Percentiles rank a stretch among this genome's conserved stretches.
These are phyloP conservation scores for Drosophila novamexicana DNA, from an alignment of 1,140 invertebrate genomes.

Conservation along the genomic window DNA sequence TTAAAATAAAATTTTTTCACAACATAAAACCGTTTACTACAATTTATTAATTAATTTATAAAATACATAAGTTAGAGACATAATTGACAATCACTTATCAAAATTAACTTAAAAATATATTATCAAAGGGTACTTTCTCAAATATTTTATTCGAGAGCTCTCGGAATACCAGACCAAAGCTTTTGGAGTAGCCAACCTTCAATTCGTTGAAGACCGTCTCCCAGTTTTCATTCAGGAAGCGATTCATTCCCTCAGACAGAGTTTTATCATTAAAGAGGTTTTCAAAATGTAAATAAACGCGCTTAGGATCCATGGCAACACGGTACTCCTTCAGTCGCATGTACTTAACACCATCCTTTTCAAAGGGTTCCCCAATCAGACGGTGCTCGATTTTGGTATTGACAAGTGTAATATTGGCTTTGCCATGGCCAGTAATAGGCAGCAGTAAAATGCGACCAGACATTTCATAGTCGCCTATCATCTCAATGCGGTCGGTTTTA, in stretches of 20 bases:
- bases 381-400: slow-evolving; percentile 87
- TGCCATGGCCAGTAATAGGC: slow-evolving; percentile 89
- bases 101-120: slow-evolving; percentile 86
- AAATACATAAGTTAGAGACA: slow-evolving; percentile 54
- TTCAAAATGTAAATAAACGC: slow-evolving; percentile 86
- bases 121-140: slow-evolving; percentile 87
- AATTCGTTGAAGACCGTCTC: slow-evolving; percentile 88
- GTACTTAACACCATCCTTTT: slow-evolving; percentile 86
- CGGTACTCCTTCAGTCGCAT: slow-evolving; percentile 87
- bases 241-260: slow-evolving; percentile 86
- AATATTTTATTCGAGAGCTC: slow-evolving; percentile 88
- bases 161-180: slow-evolving; percentile 87
- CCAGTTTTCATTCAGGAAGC: slow-evolving; percentile 89
- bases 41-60: slow-evolving; percentile 65
- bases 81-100: background rate
- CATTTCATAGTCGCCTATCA: slow-evolving; percentile 88
- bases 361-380: slow-evolving; percentile 86
- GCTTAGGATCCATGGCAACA: slow-evolving; percentile 86
- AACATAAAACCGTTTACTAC: slow-evolving; percentile 25
- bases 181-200: slow-evolving; percentile 87
- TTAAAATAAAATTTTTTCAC: background rate
- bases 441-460: slow-evolving; percentile 89
- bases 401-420: slow-evolving; percentile 88
- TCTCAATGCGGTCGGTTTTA: slow-evolving; percentile 85
- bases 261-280: slow-evolving; percentile 87